Conservation (phyloP, 2,888 invertebrate species). For the Acanthopleura granulata region DNA sequence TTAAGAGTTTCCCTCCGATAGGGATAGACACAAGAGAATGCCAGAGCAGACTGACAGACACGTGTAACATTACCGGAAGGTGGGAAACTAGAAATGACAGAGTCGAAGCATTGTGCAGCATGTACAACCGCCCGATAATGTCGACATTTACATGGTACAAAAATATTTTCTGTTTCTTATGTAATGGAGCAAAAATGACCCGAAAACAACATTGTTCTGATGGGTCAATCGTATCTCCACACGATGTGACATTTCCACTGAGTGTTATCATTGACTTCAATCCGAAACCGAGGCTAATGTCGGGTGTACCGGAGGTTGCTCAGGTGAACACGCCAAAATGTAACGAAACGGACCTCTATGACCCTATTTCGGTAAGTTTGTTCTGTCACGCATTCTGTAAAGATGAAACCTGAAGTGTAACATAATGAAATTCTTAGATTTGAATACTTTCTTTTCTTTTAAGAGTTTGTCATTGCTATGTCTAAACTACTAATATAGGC, state of each 20-base stretch:
- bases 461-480: too few species aligned
- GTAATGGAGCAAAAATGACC: not conserved
- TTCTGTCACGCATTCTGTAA: not conserved
- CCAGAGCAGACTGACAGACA: not conserved
- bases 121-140: not conserved
- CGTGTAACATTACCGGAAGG: not conserved
- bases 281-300: not conserved
- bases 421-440: too few species aligned
- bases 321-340: not conserved
- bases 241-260: not conserved
- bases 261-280: conserved; percentile 16
- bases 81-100: not conserved
- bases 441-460: too few species aligned
- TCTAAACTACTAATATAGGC: too few species aligned
- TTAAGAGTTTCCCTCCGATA: not conserved
- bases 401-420: too few species aligned
- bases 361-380: not conserved
- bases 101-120: not conserved
- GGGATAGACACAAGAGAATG: not conserved
- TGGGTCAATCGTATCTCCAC: not conserved
- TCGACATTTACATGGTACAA: not conserved
- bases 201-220: not conserved
- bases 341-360: not conserved
- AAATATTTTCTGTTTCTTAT: not conserved
- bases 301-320: not conserved